These are phyloP conservation scores for Pachyramphus minor DNA, from an alignment of 2,113 vertebrate species.

Conservation along the genomic window DNA sequence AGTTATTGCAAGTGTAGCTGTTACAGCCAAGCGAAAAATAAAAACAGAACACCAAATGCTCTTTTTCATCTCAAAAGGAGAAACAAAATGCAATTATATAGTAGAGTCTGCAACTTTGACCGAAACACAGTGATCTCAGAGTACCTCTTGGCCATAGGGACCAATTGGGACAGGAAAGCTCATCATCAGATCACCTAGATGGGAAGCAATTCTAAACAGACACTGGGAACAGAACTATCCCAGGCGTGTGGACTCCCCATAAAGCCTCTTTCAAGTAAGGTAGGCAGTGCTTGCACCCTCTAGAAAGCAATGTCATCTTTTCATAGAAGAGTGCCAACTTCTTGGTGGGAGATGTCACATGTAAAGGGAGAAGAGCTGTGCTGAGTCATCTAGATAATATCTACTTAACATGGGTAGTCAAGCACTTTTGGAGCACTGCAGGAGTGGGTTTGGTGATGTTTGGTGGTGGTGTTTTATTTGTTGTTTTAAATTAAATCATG, in stretches of 20 bases:
- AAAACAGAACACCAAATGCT: slow-evolving; percentile 41
- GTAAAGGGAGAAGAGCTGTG: background rate
- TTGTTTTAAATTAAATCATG: background rate
- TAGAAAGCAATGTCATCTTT: background rate
- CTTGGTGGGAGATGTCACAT: background rate
- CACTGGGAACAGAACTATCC: slow-evolving; percentile 18
- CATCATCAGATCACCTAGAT: background rate
- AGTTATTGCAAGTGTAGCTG: slow-evolving; percentile 14
- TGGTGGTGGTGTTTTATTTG: background rate
- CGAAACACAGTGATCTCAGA: slow-evolving; percentile 38
- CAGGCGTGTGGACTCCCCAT: background rate
- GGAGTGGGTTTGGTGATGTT: background rate
- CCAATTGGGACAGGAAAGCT: background rate
- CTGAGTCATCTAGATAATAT: background rate
- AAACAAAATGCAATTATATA: slow-evolving; percentile 50
- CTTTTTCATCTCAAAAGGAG: slow-evolving; percentile 22
- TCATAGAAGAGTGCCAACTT: background rate
- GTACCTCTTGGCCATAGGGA: background rate
- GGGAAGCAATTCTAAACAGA: background rate
- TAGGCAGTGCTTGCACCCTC: background rate
- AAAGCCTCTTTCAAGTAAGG: slow-evolving; percentile 43
- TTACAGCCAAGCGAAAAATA: background rate
- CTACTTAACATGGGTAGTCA: background rate
- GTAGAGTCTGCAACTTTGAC: slow-evolving; percentile 47
- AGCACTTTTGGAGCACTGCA: slow-evolving; percentile 16